phyloP scores from a whole-genome alignment of 2,888 invertebrate genomes.

The Molorchus minor region DNA sequence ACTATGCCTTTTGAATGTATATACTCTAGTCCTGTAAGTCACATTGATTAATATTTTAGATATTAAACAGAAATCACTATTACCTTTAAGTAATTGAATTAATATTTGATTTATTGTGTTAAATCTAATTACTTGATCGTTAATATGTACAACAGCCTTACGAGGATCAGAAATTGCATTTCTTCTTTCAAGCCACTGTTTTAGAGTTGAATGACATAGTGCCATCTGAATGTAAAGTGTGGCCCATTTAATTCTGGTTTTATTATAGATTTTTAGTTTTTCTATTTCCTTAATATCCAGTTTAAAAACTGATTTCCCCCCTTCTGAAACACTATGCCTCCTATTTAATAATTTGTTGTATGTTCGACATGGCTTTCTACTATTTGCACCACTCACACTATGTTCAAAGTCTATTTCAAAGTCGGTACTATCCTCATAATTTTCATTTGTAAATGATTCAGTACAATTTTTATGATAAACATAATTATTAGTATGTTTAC shows the following conservation, averaged over 20 bases:
- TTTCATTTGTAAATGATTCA: constrained; percentile 45
- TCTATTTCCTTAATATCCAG: constrained; percentile 52
- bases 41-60: too few species aligned
- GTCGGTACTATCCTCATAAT: constrained; percentile 47
- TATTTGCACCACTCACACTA: constrained; percentile 42
- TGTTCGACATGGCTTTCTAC: constrained; percentile 13
- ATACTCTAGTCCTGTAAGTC: constrained; percentile 72
- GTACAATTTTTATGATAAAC: constrained; percentile 43
- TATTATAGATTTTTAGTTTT: constrained; percentile 41
- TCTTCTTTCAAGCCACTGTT: constrained; percentile 77
- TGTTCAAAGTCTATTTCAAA: constrained; percentile 56
- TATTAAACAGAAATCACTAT: too few species aligned
- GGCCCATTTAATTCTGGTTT: constrained; percentile 68
- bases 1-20: constrained; percentile 81
- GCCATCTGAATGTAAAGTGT: constrained; percentile 87
- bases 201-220: constrained; percentile 78
- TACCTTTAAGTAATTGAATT: constrained; percentile 71
- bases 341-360: constrained; percentile 37
- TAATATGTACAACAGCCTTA: constrained; percentile 49
- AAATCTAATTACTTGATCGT: constrained; percentile 51
- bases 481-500: constrained; percentile 34
- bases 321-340: constrained; percentile 57
- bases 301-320: constrained; percentile 55
- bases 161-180: constrained; percentile 59
- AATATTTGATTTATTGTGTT: constrained; percentile 71